Conservation (phyloP, 2,888 invertebrate species). For the Perizoma affinitatum region DNA sequence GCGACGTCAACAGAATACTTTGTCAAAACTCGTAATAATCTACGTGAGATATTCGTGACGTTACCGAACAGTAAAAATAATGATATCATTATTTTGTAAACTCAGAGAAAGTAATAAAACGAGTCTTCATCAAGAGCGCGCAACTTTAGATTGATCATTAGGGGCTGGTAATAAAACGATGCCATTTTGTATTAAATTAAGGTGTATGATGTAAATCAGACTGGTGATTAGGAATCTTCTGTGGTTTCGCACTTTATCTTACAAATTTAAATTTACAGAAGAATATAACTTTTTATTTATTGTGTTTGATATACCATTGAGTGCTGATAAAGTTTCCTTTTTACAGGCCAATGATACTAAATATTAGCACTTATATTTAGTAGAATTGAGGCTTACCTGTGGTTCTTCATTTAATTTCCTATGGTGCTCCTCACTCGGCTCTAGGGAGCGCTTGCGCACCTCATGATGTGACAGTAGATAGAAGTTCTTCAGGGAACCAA, state of each 20-base stretch:
- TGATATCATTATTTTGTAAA: conserved; percentile 36
- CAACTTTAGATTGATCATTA: conserved; percentile 37
- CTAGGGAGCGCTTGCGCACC: conserved; percentile 92
- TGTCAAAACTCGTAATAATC: conserved; percentile 44
- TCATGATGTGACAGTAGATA: conserved; percentile 94
- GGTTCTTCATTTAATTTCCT: conserved; percentile 89
- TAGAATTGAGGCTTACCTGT: conserved; percentile 55
- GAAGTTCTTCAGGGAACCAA: conserved; percentile 93
- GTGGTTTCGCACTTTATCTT: conserved; percentile 13
- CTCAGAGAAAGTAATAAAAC: conserved; percentile 31
- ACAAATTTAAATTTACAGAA: conserved; percentile 14
- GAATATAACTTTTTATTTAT: not conserved
- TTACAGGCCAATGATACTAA: not conserved
- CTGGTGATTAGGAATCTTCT: conserved; percentile 14
- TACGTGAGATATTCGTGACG: conserved; percentile 29
- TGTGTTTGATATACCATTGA: too few species aligned
- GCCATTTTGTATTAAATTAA: conserved; percentile 23
- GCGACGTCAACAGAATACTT: conserved; percentile 39
- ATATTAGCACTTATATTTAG: too few species aligned
- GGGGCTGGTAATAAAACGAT: conserved; percentile 26
- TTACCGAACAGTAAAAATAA: conserved; percentile 31
- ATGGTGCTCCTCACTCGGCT: conserved; percentile 91
- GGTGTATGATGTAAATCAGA: conserved; percentile 17
- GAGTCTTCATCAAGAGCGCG: conserved; percentile 28
- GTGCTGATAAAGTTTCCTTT: not conserved